Base-by-base conservation (phyloP, 2,888 invertebrate species). In the Synergus japonicus region DNA sequence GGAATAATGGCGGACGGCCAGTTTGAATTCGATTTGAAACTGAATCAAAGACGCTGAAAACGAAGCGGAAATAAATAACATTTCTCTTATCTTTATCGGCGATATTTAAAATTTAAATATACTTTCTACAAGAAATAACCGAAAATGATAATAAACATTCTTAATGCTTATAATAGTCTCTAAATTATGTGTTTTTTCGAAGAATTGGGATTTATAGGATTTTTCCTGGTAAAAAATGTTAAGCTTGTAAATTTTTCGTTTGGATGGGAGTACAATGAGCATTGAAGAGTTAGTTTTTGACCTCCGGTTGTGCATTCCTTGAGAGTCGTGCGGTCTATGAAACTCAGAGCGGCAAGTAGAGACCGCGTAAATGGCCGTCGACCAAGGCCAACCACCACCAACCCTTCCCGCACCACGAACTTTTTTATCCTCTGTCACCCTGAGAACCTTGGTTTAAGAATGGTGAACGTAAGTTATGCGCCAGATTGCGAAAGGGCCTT, bases 1-100 rank as follows among this genome's bases (percentile, higher is more conserved):
- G 81, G 78, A 78, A 84, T 83, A 86, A 85, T 86, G 82, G 84
- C 73, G 49, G 73, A 54, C n/a, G 49, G 49, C 9, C 82, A 81
- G 85, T 85, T 85, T 83, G 83, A 81, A 84, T 85, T 85, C 81
- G 82, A 84, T 80, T 83, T 77, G 79, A 82, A 84, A 85, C 83
- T 85, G 83, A 86, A 84, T 84, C 78, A 66, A 29, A 54, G 49
- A 49, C n/a, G n/a, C 54, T 54, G 54, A 54, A 54, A 54, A 54
- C 54, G n/a, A n/a, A 8, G 8, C 2, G 8, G n/a, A 54, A 54
- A 54, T 54, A n/a, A n/a, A n/a, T 54, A n/a, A 8, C n/a, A 54
- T 15, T 49, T 1, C 15, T 49, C 13, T 4, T 5, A 15, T 49
- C 15, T 15, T 13, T 15, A 15, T 49, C 29, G 29, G 0, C 0